phyloP scores from a whole-genome alignment of 2,888 invertebrate genomes.

The Vesta saturnalis region DNA sequence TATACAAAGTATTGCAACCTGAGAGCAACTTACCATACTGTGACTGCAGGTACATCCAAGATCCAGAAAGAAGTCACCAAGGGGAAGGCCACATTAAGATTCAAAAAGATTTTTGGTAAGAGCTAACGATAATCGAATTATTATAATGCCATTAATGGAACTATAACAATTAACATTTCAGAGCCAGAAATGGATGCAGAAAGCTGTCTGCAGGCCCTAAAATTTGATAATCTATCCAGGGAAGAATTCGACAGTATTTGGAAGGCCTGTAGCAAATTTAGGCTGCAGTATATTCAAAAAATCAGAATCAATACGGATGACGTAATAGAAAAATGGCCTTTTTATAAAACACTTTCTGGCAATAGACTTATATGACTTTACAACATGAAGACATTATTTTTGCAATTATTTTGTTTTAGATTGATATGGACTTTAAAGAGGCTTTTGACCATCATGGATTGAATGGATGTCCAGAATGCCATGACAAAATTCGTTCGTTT shows the following conservation, averaged over 20 bases:
- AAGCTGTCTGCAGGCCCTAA: slow-evolving; percentile 10
- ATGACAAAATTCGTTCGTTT: neutral
- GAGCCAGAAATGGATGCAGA: neutral
- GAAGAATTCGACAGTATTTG: slow-evolving; percentile 39
- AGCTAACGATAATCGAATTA: too few relatives aligned
- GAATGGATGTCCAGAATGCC: neutral
- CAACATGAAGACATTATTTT: slow-evolving; percentile 1
- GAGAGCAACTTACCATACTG: too few relatives aligned
- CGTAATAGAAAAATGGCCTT: slow-evolving; percentile 4
- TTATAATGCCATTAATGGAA: too few relatives aligned
- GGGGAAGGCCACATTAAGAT: too few relatives aligned
- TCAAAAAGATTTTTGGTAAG: too few relatives aligned
- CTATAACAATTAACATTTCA: too few relatives aligned
- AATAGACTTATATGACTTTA: neutral
- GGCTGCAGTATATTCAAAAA: slow-evolving; percentile 10
- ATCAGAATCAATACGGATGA: neutral
- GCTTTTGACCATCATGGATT: neutral
- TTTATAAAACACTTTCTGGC: neutral
- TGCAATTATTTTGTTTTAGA: slow-evolving; percentile 4
- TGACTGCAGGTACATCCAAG: too few relatives aligned
- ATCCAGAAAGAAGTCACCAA: too few relatives aligned
- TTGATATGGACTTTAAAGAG: slow-evolving; percentile 15
- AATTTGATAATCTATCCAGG: slow-evolving; percentile 37
- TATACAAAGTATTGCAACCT: too few relatives aligned
- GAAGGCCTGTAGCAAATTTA: slow-evolving; percentile 39